Base-by-base conservation (phyloP, 2,113 vertebrate species). In the Myiozetetes cayanensis region DNA sequence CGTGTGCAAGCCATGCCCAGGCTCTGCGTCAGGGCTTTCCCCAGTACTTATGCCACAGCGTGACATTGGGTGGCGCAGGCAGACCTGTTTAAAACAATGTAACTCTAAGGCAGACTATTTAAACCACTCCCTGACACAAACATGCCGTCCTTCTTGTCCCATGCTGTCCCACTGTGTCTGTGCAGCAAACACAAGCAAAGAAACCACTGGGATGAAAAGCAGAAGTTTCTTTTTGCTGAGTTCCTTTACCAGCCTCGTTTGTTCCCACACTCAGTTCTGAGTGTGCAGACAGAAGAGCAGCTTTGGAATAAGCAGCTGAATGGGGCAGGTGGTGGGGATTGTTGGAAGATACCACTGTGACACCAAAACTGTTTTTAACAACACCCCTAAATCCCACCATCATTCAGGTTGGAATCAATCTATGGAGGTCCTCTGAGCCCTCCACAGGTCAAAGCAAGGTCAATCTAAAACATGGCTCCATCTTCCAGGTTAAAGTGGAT, bases 11-110 rank as follows among this genome's bases (percentile, higher is more conserved):
- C 53, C 56, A 46, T 31, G 46, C 78, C 72, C 59, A 53, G 77
- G 53, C n/a, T 39, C 33, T 56, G 75, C 4, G 7, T 70, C 43
- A 66, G n/a, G 67, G 71, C 33, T 56, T 77, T 80, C 82, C 59
- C 31, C 10, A 46, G 65, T 24, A 52, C 37, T 63, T 77, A 67
- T 28, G 56, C 83, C 68, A 19, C 77, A 71, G 27, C 56, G 28
- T 55, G 89, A 94, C 95, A 90, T 97, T 67, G 78, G 93, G 93
- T 97, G 96, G 96, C 37, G 28, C 89, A 92, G 76, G 76, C 17
- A 90, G 88, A 86, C 80, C 65, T 90, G 53, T 68, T 84, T 63
- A 74, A 86, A 86, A 50, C 35, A 71, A 27, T 0, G 0, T 37
- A 83, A 74, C 2, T 5, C 41, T 30, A 75, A 44, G 31, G 66